phyloP scores from a whole-genome alignment of 2,113 vertebrate species.

The Apteryx mantelli region DNA sequence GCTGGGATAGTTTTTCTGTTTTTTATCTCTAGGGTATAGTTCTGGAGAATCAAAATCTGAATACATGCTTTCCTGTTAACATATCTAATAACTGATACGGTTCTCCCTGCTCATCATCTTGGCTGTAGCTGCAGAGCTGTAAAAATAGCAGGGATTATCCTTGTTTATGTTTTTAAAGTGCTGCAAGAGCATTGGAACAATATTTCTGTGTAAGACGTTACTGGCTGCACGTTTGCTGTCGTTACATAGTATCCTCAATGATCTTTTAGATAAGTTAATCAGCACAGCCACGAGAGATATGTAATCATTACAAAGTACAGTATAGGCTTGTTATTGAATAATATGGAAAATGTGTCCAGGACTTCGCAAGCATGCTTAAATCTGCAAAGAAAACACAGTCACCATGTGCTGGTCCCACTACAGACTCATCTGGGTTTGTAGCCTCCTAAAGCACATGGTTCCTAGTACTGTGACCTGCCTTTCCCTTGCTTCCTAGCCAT shows the following conservation, averaged over 20 bases:
- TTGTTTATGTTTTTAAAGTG: neutral
- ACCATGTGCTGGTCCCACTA: neutral
- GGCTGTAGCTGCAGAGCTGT: fast-evolving
- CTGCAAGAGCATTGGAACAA: neutral
- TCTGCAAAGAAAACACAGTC: neutral
- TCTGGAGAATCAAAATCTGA: neutral
- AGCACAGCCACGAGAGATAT: neutral
- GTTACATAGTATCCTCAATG: neutral
- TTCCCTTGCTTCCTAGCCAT: neutral
- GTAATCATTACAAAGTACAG: neutral
- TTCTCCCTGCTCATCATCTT: fast-evolving
- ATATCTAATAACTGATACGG: neutral
- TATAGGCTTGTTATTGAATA: neutral
- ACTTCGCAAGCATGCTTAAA: fast-evolving
- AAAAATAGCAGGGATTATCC: neutral
- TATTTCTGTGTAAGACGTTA: neutral
- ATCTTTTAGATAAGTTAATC: fast-evolving
- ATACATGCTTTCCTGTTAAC: neutral
- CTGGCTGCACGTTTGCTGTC: neutral
- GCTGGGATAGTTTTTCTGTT: neutral
- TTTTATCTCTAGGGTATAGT: neutral
- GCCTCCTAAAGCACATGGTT: neutral
- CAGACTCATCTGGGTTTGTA: neutral
- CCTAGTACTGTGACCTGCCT: fast-evolving
- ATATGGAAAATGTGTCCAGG: fast-evolving